A percentile compares a stretch with the other conserved stretches of the same genome.
Conservation (phyloP, 1,140 invertebrate species). For the Phocides pigmalion region DNA sequence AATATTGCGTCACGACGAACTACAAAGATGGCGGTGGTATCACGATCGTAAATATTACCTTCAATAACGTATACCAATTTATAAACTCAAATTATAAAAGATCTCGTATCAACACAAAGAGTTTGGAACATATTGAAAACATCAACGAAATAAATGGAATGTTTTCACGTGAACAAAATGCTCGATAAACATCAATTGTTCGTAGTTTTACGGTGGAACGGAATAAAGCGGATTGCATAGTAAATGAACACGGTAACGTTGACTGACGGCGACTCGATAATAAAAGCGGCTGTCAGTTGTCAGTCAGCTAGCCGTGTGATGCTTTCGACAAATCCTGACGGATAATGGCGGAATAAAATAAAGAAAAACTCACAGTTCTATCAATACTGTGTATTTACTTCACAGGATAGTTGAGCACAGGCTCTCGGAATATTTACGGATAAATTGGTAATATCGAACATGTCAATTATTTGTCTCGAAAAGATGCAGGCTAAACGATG, state of each 20-base stretch:
- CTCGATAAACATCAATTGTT: slow-evolving; percentile 26
- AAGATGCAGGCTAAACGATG: too few relatives aligned
- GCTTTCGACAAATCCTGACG: slow-evolving; percentile 7
- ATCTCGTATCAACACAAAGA: not conserved
- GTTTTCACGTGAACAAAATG: not conserved
- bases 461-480: too few relatives aligned
- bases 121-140: not conserved
- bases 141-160: not conserved
- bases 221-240: slow-evolving; percentile 6
- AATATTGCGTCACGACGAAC: too few relatives aligned
- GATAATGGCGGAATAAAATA: slow-evolving; percentile 1
- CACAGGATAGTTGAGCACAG: too few relatives aligned
- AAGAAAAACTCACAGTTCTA: not conserved
- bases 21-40: too few relatives aligned
- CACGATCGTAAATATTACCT: too few relatives aligned
- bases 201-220: slow-evolving; percentile 13
- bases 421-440: too few relatives aligned
- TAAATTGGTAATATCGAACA: too few relatives aligned
- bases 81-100: not conserved
- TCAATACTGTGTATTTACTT: too few relatives aligned
- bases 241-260: slow-evolving; percentile 15
- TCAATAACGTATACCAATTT: not conserved
- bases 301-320: slow-evolving; percentile 3
- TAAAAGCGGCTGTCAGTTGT: slow-evolving; percentile 21
- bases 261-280: slow-evolving; percentile 17